Conservation (phyloP, 2,797 vertebrate genomes). For the Eulemur coronatus region DNA sequence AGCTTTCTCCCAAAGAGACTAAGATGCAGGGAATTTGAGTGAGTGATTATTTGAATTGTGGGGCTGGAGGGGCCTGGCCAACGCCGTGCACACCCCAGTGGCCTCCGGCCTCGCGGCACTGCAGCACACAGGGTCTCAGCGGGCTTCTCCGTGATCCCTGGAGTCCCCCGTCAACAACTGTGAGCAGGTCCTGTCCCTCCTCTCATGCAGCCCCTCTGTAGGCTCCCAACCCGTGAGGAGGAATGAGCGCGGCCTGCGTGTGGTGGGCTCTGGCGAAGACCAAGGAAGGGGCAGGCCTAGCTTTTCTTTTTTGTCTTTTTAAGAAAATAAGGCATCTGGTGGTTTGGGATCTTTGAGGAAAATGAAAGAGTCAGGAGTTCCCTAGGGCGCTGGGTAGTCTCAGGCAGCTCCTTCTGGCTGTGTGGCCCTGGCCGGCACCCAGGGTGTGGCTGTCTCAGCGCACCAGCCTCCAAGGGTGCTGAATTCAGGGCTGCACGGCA, state of each 20-base stretch:
- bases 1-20: not conserved
- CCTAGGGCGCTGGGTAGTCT: too few species aligned
- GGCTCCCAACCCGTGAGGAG: not conserved
- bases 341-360: not conserved
- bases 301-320: not conserved
- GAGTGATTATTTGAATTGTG: not conserved
- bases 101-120: not conserved
- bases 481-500: not conserved
- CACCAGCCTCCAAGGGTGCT: not conserved
- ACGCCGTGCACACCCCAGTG: too few species aligned
- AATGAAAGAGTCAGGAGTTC: not conserved
- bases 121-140: not conserved
- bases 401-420: not conserved
- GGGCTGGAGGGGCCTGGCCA: not conserved
- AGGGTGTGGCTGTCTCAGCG: not conserved
- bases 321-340: not conserved
- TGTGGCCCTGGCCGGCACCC: not conserved
- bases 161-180: fast-evolving
- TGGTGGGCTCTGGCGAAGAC: not conserved
- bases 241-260: not conserved
- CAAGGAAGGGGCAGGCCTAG: not conserved
- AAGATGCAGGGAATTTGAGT: not conserved
- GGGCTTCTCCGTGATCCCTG: not conserved
- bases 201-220: not conserved
- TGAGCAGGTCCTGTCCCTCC: not conserved